Evolutionary conservation across 2,797 vertebrate species (phyloP), one percentile per base, ranked within the genome.

Genomic region (Microctenopoma steveboyesi): DNA sequence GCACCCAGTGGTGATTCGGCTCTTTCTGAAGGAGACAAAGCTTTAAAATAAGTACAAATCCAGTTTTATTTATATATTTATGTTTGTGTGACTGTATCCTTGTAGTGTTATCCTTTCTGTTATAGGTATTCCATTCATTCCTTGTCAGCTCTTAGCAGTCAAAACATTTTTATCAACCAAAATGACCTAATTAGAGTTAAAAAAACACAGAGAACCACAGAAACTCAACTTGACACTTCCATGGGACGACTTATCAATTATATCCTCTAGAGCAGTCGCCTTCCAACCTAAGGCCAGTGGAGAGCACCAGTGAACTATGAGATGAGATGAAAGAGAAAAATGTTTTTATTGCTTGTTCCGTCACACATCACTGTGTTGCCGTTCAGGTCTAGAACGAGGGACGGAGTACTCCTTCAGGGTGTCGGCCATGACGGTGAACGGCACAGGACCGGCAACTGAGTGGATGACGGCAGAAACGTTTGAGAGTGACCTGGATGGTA

Each of bases 401-500:
- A 99, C 96, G 0, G 98, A 99, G 72, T 99, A 99, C 88, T 95
- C 96, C 30, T 96, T 99, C 83, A 89, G 97, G 0, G 95, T 98
- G 16, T 95, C 96, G 0, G 97, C 97, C 42, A 85, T 97, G 68
- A 99, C 97, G 0, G 70, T 97, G 3, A 99, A 99, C 0, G 98
- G 98, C 1, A 96, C 97, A 0, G 97, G 98, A 13, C 96, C 95
- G 0, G 95, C 96, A 60, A 98, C 97, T 0, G 98, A 99, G 43
- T 99, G 97, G 98, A 78, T 92, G 12, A 86, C 96, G 0, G 91
- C 96, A 0, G 98, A 99, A 90, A 99, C 98, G 0, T 99, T 99
- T 78, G 97, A 99, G 92, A 98, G 96, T 11, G 98, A 99, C 82
- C 92, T 99, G 46, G 98, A 99, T 2, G 98, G 98, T 99, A 95